Conservation (phyloP, 2,888 invertebrate species). For the Trisateles emortualis region DNA sequence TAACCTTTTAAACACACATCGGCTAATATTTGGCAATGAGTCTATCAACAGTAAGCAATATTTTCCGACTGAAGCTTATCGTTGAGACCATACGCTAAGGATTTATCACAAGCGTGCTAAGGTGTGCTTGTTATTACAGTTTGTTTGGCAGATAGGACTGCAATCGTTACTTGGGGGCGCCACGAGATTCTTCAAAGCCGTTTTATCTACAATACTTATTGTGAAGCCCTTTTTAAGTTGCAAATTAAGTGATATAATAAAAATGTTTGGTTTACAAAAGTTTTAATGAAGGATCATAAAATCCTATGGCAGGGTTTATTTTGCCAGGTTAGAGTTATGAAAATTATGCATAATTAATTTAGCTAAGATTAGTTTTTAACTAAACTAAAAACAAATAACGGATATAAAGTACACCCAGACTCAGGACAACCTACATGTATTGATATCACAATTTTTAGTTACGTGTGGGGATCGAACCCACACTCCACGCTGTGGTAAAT, state of each 20-base stretch:
- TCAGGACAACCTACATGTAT: no score
- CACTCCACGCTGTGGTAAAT: no score
- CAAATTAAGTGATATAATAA: conserved; percentile 45
- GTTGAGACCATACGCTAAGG: conserved; percentile 56
- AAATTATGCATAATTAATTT: no score
- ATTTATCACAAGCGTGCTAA: conserved; percentile 73
- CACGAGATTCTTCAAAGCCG: conserved; percentile 56
- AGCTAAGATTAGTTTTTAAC: no score
- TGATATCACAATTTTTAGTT: no score
- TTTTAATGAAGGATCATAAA: conserved; percentile 19
- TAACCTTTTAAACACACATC: no score
- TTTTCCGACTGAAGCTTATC: conserved; percentile 15
- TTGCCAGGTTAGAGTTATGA: neutral
- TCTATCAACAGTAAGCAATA: neutral
- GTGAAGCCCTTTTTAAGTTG: conserved; percentile 44
- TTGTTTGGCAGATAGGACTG: conserved; percentile 73
- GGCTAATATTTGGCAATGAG: no score
- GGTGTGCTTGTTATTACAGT: conserved; percentile 76
- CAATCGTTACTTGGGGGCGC: conserved; percentile 62
- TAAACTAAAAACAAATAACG: no score
- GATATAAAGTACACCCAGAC: no score
- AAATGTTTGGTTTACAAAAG: conserved; percentile 23
- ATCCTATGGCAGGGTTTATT: neutral
- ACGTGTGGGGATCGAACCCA: no score
- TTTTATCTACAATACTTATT: conserved; percentile 53